Base-by-base conservation (phyloP, 2,888 invertebrate genomes). In the Orthosia cruda region DNA sequence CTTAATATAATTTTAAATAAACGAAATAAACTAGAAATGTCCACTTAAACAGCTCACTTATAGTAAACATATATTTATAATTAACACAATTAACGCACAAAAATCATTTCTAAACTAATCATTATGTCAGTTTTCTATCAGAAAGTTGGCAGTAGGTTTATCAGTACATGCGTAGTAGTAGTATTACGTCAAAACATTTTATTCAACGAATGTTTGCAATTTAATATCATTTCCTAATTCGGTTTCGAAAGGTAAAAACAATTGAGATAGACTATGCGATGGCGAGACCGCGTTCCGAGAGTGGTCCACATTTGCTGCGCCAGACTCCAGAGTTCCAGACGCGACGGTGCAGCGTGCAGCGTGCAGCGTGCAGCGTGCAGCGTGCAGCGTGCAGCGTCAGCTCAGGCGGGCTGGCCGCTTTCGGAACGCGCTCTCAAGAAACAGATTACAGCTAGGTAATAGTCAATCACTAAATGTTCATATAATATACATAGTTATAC, bases 21-120 rank as follows among this genome's bases (percentile, higher is more conserved):
- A 95, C 92, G 87, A 94, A 95, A 94, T 95, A 95, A 95, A 93
- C 95, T 95, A 96, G 94, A 94, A 93, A 89, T 93, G 93, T 93
- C 91, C 95, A 93, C 94, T 92, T 93, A 92, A 94, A 93, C 94
- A 91, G 91, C 92, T 94, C 93, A 92, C 95, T 94, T 94, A 95
- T 84, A 91, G 89, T 94, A 93, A 95, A 95, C 92, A 94, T 93
- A 92, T 93, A 92, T 93, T 93, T 93, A 93, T 93, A 94, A 94
- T 94, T 95, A 96, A 96, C 95, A 95, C 94, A 95, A 94, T 89
- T 91, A 94, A 95, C 95, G 91, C 95, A 94, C 94, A 92, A 93
- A 90, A 91, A 90, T 93, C 93, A 94, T 94, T 87, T 90, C 95
- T 94, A 94, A 95, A 90, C 89, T 91, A 92, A 87, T 89, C 84